These are phyloP conservation scores for Rhopalosiphum maidis DNA, from an alignment of 1,140 invertebrate genomes.

Conservation along the genomic window DNA sequence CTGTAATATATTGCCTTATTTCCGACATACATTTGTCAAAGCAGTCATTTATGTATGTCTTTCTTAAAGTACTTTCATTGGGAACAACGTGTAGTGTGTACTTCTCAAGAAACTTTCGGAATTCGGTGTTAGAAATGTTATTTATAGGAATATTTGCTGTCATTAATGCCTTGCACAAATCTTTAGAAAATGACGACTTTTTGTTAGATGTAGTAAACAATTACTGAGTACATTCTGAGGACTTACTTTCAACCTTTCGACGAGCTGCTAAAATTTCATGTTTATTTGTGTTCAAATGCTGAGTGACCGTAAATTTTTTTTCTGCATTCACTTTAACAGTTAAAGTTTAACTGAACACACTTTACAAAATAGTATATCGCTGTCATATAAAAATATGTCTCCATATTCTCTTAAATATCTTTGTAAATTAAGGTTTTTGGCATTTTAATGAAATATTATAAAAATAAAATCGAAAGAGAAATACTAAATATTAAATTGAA, in stretches of 20 bases:
- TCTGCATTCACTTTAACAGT: neutral
- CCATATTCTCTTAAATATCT: too few species aligned
- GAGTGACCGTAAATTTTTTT: neutral
- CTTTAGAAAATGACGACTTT: neutral
- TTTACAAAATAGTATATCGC: too few species aligned
- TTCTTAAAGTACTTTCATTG: constrained; percentile 20
- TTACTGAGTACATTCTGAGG: neutral
- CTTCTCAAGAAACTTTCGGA: constrained; percentile 23
- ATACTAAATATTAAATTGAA: too few species aligned
- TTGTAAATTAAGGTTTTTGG: too few species aligned
- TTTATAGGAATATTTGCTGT: neutral
- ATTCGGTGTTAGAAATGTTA: neutral
- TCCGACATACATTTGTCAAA: neutral
- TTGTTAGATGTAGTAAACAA: neutral
- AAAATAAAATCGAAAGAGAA: too few species aligned
- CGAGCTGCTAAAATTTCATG: constrained; percentile 18
- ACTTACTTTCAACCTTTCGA: neutral
- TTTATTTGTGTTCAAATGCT: constrained; percentile 20
- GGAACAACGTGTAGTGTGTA: neutral
- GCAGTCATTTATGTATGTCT: neutral
- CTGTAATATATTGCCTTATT: neutral
- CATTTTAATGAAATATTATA: too few species aligned
- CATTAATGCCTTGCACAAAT: neutral
- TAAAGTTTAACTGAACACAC: neutral
- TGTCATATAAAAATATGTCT: too few species aligned